Evolutionary conservation across 2,888 invertebrate genomes (phyloP).

Genomic region (Eilema griseolum): DNA sequence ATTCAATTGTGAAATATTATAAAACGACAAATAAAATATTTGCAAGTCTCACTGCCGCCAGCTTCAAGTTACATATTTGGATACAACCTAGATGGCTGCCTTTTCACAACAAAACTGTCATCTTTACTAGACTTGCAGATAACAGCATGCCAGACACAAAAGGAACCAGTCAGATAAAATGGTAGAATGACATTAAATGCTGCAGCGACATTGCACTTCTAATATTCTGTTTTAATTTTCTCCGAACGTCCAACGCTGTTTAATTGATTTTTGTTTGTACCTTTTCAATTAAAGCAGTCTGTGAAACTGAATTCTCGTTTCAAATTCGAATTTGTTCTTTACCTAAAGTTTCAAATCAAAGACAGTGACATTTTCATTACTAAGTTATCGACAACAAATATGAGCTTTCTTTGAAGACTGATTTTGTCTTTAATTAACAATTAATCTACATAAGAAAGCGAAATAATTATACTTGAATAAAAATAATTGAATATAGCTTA

Average conservation of each 20-base stretch:
- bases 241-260: constrained; percentile 44
- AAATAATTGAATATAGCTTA: not conserved
- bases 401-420: not conserved
- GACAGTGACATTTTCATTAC: constrained; percentile 10
- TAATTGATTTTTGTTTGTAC: constrained; percentile 53
- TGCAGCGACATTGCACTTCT: constrained; percentile 51
- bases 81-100: constrained; percentile 39
- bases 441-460: constrained; percentile 9
- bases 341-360: constrained; percentile 1
- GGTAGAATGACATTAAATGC: constrained; percentile 53
- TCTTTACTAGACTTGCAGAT: constrained; percentile 55
- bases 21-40: constrained; percentile 17
- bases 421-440: not conserved
- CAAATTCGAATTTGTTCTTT: not conserved
- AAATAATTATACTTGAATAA: constrained; percentile 9
- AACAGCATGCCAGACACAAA: constrained; percentile 61
- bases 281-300: constrained; percentile 56
- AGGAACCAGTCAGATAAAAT: constrained; percentile 61
- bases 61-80: constrained; percentile 50
- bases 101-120: constrained; percentile 50
- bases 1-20: not conserved
- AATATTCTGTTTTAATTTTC: constrained; percentile 66
- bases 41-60: constrained; percentile 12
- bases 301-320: constrained; percentile 17
- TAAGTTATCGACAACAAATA: constrained; percentile 16